Evolutionary conservation across 2,888 invertebrate genomes (phyloP).

Genomic region (Cotesia congregata): DNA sequence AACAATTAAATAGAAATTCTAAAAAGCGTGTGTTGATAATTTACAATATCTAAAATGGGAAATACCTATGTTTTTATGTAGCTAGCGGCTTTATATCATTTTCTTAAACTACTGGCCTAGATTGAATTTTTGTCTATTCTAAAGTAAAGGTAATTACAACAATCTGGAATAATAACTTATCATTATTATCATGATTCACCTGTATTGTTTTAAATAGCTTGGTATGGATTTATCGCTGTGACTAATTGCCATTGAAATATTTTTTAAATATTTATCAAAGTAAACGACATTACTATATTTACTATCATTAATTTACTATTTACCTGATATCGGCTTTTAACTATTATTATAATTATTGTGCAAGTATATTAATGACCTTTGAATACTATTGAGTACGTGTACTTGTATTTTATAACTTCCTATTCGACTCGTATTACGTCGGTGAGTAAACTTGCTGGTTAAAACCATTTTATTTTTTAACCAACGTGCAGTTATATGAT

Average conservation of each 20-base stretch:
- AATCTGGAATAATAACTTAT: not conserved
- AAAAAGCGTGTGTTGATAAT: not conserved
- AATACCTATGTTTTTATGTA: not conserved
- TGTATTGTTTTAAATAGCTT: too few relatives aligned
- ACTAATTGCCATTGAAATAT: too few relatives aligned
- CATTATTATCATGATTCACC: not conserved
- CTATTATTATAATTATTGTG: not conserved
- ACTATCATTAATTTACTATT: not conserved
- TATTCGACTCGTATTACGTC: slow-evolving; percentile 53
- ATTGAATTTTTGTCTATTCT: not conserved
- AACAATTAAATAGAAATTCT: not conserved
- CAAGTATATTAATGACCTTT: slow-evolving; percentile 13
- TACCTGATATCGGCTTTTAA: not conserved
- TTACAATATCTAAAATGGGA: not conserved
- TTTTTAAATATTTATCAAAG: too few relatives aligned
- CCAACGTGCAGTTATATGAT: slow-evolving; percentile 56
- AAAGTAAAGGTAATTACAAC: not conserved
- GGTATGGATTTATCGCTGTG: too few relatives aligned
- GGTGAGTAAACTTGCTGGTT: not conserved
- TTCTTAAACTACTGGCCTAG: not conserved
- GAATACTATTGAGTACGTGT: not conserved
- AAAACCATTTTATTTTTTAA: slow-evolving; percentile 12
- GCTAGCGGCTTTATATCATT: not conserved
- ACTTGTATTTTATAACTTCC: slow-evolving; percentile 44
- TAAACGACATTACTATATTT: too few relatives aligned